Base-by-base conservation (phyloP, 2,888 invertebrate genomes). In the Bruchidius siliquastri region DNA sequence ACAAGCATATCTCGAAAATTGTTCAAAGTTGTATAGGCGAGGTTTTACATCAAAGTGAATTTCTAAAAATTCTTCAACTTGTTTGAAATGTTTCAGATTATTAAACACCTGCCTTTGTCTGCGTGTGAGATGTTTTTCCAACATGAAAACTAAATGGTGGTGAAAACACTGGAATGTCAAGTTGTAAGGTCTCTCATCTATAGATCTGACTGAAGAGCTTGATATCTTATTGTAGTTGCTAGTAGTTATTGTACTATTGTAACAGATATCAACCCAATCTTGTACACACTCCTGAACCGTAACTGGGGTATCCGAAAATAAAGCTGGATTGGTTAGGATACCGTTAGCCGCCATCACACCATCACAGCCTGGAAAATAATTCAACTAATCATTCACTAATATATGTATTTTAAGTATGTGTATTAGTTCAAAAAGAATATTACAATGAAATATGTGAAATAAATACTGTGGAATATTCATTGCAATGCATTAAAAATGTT, bases 61-160 rank as follows among this genome's bases (percentile, higher is more conserved):
- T 72, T 89, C 83, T 74, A 97, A 87, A 88, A 92, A 97, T 22
- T 91, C 87, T 77, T 94, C 88, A 26, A 96, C 93, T 80, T 90
- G 89, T 72, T 90, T 87, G 82, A 91, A 92, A 74, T 88, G 91
- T 79, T 90, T 90, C 21, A 96, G 88, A 78, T 90, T 89, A 86
- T 97, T 97, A 83, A 98, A 97, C 71, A 92, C 86, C 78, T 91
- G 88, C 81, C 95, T 92, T 81, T 94, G 91, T 71, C 89, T 86
- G 81, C 92, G 93, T 0, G 91, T 89, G 79, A 98, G 88, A 67
- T 93, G 84, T 85, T 93, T 93, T 82, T 97, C 96, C 82, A 96
- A 89, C 99, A 99, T 99, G 85, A 96, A 97, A 72, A 96, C 95
- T 77, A 99, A 90, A 87, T 99, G 99, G 85, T 98, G 97, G 87